Evolutionary conservation across 1,140 invertebrate species (phyloP).

Genomic region (Heliothis virescens): DNA sequence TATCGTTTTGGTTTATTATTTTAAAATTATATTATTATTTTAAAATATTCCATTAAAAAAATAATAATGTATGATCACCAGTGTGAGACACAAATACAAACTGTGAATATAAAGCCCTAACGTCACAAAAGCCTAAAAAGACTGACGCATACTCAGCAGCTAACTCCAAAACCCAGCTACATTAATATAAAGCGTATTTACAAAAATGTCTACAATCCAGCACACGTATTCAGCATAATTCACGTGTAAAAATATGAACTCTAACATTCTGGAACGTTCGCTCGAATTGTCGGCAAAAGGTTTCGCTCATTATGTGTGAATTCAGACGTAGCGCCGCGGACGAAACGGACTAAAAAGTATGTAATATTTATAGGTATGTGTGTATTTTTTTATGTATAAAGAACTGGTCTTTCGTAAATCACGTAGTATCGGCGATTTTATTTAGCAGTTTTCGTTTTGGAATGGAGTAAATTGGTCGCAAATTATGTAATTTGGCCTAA

Average conservation of each 20-base stretch:
- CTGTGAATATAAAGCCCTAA: too few species aligned
- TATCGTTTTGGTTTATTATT: too few species aligned
- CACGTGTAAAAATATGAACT: constrained; percentile 39
- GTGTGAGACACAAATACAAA: too few species aligned
- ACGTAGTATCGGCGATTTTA: not conserved
- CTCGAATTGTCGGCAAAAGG: constrained; percentile 43
- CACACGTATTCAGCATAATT: constrained; percentile 31
- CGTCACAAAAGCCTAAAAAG: not conserved
- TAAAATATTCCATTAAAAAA: too few species aligned
- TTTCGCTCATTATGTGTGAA: constrained; percentile 33
- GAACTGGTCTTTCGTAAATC: not conserved
- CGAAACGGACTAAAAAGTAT: constrained; percentile 26
- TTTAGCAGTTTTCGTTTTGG: not conserved
- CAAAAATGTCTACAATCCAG: constrained; percentile 25
- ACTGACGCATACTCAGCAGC: not conserved
- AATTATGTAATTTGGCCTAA: too few species aligned
- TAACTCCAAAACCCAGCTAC: not conserved
- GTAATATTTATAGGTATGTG: not conserved
- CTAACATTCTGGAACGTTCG: constrained; percentile 9
- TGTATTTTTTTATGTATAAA: not conserved
- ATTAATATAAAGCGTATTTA: constrained; percentile 16
- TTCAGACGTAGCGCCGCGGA: not conserved
- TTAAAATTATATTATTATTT: too few species aligned
- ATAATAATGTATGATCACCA: too few species aligned
- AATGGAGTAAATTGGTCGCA: too few species aligned